Base-by-base conservation (phyloP, 2,888 invertebrate genomes). In the Sipunculus nudus region DNA sequence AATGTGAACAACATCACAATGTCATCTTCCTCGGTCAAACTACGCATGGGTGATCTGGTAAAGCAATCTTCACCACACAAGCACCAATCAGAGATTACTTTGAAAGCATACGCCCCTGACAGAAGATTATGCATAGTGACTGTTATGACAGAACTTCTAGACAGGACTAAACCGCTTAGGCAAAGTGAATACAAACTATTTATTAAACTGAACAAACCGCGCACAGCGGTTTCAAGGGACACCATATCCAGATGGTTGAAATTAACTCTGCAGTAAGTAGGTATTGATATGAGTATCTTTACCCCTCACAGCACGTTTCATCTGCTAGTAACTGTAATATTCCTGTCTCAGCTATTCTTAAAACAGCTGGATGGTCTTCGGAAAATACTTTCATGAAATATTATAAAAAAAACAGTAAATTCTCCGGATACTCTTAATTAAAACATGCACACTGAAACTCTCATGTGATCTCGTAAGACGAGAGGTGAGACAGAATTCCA, bases 241-340 rank as follows among this genome's bases (percentile, higher is more conserved):
- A 66, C 68, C 6, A 25, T 68, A 1, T 29, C 54, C 28, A 31
- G 65, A 23, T 68, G 61, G 63, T 48, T 68, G 21, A 59, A 59
- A 47, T 5, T 29, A 16, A 35, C 45, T 2, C 53, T 68, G 28
- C 43, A 3, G 6, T 5, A 43, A 19, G 25, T 64, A 16, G 64
- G 63, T 35, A 58, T 65, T 31, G 59, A 64, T 40, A 54, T 41
- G 23, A 26, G 28, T n/a, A 26, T 48, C 3, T 65, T 53, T 45
- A 55, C 23, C 21, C 23, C 65, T 6, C 65, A 65, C 43, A 60
- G 61, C 53, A 52, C 55, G 35, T 47, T 5, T 49, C 40, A 5
- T 39, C 53, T 29, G 61, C 61, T n/a, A 23, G 23, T n/a, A 26
- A 21, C 26, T 21, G 25, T 13, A 16, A 16, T n/a, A 48, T 61